A percentile compares a stretch with the other conserved stretches of the same genome.
Conservation (phyloP, 2,797 vertebrate genomes). For the Sebastes trivittatus region DNA sequence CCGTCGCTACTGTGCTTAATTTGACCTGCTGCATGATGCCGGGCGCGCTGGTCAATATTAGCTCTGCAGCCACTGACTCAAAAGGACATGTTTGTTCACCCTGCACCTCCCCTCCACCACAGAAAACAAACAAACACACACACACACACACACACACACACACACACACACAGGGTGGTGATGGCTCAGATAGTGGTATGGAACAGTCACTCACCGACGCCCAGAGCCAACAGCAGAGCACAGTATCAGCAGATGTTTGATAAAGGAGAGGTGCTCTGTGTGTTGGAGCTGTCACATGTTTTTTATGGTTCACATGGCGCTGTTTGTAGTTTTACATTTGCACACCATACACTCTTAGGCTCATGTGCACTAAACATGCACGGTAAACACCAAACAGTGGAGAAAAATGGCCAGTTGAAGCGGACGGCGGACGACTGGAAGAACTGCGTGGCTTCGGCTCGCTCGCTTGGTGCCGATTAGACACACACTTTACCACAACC, state of each 20-base stretch:
- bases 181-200: slow-evolving; percentile 42
- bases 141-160: slow-evolving; percentile 7
- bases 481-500: not conserved
- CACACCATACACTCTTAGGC: no score
- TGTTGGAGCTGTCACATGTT: not conserved
- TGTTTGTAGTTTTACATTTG: not conserved
- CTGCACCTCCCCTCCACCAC: not conserved
- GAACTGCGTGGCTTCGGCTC: no score
- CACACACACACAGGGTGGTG: not conserved
- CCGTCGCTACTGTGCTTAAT: slow-evolving; percentile 76
- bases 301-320: not conserved
- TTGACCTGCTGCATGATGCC: slow-evolving; percentile 63
- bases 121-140: slow-evolving; percentile 45
- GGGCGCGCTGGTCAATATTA: slow-evolving; percentile 81
- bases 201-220: slow-evolving; percentile 44
- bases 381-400: not conserved
- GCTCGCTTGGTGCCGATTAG: no score
- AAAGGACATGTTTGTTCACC: slow-evolving; percentile 69
- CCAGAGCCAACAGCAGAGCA: slow-evolving; percentile 21
- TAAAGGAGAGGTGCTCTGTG: slow-evolving; percentile 8
- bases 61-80: slow-evolving; percentile 71
- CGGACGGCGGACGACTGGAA: no score
- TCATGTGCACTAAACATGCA: not conserved
- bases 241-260: slow-evolving; percentile 57
- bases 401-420: not conserved